A percentile compares a stretch with the other conserved stretches of the same genome.
phyloP scores from a whole-genome alignment of 1,140 invertebrate species.

The Acarapis woodi region DNA sequence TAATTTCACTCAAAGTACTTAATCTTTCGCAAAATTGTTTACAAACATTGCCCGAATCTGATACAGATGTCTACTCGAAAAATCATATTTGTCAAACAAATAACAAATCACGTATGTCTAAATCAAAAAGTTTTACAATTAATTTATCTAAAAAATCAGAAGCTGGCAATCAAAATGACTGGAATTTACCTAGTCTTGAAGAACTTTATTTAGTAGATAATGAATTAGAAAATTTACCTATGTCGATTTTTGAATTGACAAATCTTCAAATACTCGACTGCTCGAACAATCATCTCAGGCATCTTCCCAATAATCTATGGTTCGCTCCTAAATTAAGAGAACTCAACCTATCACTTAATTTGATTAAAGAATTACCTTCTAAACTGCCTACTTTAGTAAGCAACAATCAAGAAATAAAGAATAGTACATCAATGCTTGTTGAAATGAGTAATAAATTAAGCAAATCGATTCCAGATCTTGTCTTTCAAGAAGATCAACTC shows the following conservation, averaged over 20 bases:
- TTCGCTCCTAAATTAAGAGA: slow-evolving; percentile 55
- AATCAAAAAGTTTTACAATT: slow-evolving; percentile 5
- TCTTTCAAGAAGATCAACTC: neutral
- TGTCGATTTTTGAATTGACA: slow-evolving; percentile 43
- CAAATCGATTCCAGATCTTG: neutral
- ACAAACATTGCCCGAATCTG: slow-evolving; percentile 27
- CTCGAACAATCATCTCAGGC: slow-evolving; percentile 71
- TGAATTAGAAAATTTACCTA: slow-evolving; percentile 41
- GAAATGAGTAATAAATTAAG: neutral
- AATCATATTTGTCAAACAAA: neutral
- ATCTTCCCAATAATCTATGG: slow-evolving; percentile 62
- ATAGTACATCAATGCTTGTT: neutral
- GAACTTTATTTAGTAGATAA: slow-evolving; percentile 67
- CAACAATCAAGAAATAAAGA: neutral
- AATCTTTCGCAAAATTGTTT: slow-evolving; percentile 67
- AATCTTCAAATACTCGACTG: slow-evolving; percentile 50
- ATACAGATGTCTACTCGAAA: neutral
- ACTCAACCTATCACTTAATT: slow-evolving; percentile 65
- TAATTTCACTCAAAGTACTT: slow-evolving; percentile 42
- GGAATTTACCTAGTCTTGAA: slow-evolving; percentile 35
- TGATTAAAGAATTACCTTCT: slow-evolving; percentile 43
- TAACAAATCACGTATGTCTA: slow-evolving; percentile 1
- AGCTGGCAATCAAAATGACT: slow-evolving; percentile 1
- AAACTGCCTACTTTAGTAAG: neutral
- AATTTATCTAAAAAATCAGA: neutral